phyloP scores from a whole-genome alignment of 2,113 vertebrate species.

The Muscicapa adusta region DNA sequence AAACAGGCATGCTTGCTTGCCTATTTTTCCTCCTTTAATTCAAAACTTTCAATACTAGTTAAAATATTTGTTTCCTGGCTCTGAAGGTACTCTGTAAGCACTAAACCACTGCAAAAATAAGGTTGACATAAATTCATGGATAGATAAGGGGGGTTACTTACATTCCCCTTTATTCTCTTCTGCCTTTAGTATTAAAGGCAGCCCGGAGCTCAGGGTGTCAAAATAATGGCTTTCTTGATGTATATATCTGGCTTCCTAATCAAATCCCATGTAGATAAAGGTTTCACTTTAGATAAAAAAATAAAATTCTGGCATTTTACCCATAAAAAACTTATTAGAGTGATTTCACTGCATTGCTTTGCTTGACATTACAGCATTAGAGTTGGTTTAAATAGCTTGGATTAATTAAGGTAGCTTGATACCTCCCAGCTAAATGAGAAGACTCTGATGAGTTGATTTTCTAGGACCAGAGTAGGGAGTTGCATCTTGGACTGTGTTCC shows the following conservation, averaged over 20 bases:
- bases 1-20: neutral
- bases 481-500: rapidly evolving
- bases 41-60: neutral
- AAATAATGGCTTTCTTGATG: neutral
- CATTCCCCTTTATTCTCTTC: neutral
- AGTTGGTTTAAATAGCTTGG: neutral
- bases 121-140: neutral
- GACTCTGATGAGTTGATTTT: neutral
- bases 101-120: neutral
- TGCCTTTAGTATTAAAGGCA: neutral
- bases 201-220: neutral
- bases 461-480: rapidly evolving
- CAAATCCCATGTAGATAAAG: neutral
- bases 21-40: neutral
- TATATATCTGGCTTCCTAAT: neutral
- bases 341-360: neutral
- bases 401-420: neutral
- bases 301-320: neutral
- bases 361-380: neutral
- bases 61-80: neutral
- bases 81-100: neutral
- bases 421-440: neutral
- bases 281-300: neutral
- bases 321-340: neutral
- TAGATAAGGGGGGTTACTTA: neutral